Evolutionary conservation across 2,888 invertebrate species (phyloP).

Genomic region (Epirrhoe alternata): DNA sequence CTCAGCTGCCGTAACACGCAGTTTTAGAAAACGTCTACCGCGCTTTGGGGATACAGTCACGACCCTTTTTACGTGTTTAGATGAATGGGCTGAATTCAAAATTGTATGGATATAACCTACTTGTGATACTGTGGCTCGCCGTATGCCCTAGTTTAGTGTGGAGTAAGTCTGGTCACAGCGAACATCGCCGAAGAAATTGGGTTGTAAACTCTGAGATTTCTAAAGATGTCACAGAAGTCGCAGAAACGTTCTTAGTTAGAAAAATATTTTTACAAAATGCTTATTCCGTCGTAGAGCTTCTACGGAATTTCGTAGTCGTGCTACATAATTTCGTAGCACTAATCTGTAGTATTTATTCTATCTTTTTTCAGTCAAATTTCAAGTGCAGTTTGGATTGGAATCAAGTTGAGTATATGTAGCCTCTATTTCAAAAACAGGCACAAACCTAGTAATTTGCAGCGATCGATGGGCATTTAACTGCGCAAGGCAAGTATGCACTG

Average conservation of each 20-base stretch:
- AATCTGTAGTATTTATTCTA: neutral
- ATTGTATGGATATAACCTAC: neutral
- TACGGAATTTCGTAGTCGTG: neutral
- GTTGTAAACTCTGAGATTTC: slow-evolving; percentile 19
- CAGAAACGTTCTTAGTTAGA: neutral
- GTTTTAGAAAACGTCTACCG: too few relatives aligned
- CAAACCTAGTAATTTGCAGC: too few relatives aligned
- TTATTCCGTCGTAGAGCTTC: neutral
- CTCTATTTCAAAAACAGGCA: too few relatives aligned
- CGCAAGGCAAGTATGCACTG: too few relatives aligned
- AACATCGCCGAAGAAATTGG: slow-evolving; percentile 25
- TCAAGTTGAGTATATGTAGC: too few relatives aligned
- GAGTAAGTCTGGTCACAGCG: slow-evolving; percentile 19
- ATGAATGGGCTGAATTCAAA: neutral
- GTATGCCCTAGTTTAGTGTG: slow-evolving; percentile 25
- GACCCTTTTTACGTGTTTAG: neutral
- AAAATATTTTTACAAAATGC: neutral
- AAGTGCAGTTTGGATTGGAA: too few relatives aligned
- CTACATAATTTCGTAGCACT: slow-evolving; percentile 1
- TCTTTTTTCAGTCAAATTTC: too few relatives aligned
- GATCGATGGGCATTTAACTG: too few relatives aligned
- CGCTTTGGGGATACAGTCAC: neutral
- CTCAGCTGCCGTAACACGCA: too few relatives aligned
- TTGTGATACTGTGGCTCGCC: slow-evolving; percentile 11
- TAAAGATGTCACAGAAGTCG: slow-evolving; percentile 4